Base-by-base conservation (phyloP, 2,797 vertebrate species). In the Eidolon dupreanum region DNA sequence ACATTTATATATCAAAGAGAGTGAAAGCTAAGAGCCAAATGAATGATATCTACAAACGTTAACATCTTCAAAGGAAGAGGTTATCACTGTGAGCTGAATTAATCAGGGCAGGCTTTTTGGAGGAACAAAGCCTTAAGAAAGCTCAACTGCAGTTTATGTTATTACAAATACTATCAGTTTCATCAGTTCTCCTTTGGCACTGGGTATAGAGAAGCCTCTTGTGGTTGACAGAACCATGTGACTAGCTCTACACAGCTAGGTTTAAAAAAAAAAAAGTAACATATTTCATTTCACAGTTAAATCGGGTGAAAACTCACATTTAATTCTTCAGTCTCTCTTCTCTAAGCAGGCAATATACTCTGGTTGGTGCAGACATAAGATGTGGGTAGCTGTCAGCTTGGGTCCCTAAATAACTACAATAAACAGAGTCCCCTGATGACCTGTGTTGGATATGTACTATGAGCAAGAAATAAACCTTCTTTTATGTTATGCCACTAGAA, bases 1-100 rank as follows among this genome's bases (percentile, higher is more conserved):
- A 94, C 3, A 96, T 90, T 97, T 94, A 55, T 46, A 79, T 94
- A 89, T 93, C 78, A 93, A 95, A 95, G 36, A 88, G 6, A 70
- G 13, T 59, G 51, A 96, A 79, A 85, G 49, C 77, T 88, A 95
- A 92, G 70, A 61, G 73, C 22, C 79, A 94, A 84, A 78, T 68
- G n/a, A 91, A 91, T 41, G 15, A 66, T 38, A 92, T 12, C 51
- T 9, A 49, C 22, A 31, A 88, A 36, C 59, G 16, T 68, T 89
- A 93, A 85, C 43, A 65, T 85, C 55, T 88, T 95, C 61, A 95
- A 92, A 95, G 77, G 74, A 59, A 95, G 33, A 92, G 46, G 71
- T 57, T 73, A 68, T 38, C 19, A 53, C 57, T 75, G 22, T 88
- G 24, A 92, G 75, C 63, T 59, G 57, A 90, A 78, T 24, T 78